Evolutionary conservation across 1,140 invertebrate species (phyloP), one percentile per base, ranked within the genome.

Genomic region (Leguminivora glycinivorella): DNA sequence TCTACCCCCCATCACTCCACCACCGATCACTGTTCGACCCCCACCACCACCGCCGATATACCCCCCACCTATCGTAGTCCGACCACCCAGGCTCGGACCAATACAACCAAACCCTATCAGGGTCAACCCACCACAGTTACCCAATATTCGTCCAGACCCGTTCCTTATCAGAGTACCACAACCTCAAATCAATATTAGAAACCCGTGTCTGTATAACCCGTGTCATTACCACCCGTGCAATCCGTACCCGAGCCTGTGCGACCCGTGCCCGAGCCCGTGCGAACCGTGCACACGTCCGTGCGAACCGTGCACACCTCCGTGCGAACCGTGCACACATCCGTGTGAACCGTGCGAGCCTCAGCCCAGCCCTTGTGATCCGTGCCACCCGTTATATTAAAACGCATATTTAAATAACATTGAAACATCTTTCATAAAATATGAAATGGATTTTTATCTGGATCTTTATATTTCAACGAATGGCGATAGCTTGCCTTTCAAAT

Each of bases 1-100:
- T 0, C 71, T 76, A 1, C 69, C 75, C 0, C 66, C 79, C 0
- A 79, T 85, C 4, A 77, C 66, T 4, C 83, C 80, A 6, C 75
- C 82, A 1, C 76, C 74, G 14, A 83, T 88, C 4, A 72, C 77
- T 0, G 75, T 87, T 5, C 72, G 82, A n/a, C 79, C 75, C 4
- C 78, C 79, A 6, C 19, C 26, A 0, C 79, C 63, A 9, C 67
- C 80, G 1, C 74, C 70, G 4, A 52, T 88, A 1, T 83, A 83
- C 17, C 72, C 78, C 1, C 83, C 86, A 0, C 72, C 75, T 0
- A 80, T 83, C 0, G 69, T 60, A 5, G 67, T 75, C 3, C 19
- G 56, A 58, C 56, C 56, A n/a, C 56, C 56, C 2, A 58, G 25
- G 2, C 56, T 4, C 14, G 56, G 9, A 7, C 25, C 56, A 10